Evolutionary conservation across 2,888 invertebrate species (phyloP), one percentile per base, ranked within the genome.

Genomic region (Pristionchus entomophagus): DNA sequence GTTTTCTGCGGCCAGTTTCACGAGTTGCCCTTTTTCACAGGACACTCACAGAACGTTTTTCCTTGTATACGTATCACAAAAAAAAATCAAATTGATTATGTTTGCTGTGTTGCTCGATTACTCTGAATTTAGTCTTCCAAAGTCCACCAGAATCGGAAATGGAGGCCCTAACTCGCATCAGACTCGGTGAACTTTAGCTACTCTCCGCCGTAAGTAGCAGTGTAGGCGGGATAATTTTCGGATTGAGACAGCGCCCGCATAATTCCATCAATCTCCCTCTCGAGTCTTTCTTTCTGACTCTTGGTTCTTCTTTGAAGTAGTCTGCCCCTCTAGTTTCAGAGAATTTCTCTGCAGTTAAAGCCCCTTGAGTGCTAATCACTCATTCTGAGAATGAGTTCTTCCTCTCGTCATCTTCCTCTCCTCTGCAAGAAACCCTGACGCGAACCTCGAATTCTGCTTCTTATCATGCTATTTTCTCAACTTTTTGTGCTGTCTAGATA

Each of bases 341-440:
- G 65, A 65, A 65, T 35, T 65, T 65, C 65, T 65, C 65, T 65
- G 65, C 65, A 65, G 65, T 65, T 35, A 19, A 35, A 22, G 35
- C 65, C 65, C 35, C 65, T 45, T 45, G 8, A 6, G 0, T 26
- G 19, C 65, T 65, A 65, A 65, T 38, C 35, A 38, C 65, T 35
- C 65, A n/a, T n/a, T 59, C 14, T 38, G 32, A 10, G 35, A 65
- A 65, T 65, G 65, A 65, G 65, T 65, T 65, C 65, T 2, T 10
- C 35, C 4, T 19, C 29, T 8, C 65, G 65, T 59, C 59, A 59
- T 35, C 8, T 12, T 59, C 29, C n/a, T n/a, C n/a, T 45, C 45
- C 65, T 35, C 65, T 65, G 65, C 65, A 65, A 65, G 65, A 65
- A 35, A 35, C 65, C 35, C 65, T 65, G 65, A 65, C 65, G 65